Evolutionary conservation across 2,888 invertebrate genomes (phyloP).

Genomic region (Luperina testacea): DNA sequence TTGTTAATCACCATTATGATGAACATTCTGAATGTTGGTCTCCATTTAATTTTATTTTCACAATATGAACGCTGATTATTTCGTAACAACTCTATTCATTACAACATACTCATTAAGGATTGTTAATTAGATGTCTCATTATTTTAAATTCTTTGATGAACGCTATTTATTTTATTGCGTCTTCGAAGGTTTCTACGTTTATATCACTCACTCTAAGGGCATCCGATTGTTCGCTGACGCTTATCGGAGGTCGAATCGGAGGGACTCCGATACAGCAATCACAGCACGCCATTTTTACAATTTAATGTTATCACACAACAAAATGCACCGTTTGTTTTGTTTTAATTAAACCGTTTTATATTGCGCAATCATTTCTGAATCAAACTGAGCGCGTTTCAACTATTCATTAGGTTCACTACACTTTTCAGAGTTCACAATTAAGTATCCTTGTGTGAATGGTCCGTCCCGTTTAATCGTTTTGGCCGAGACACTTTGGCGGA

Average conservation of each 20-base stretch:
- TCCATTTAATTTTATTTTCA: constrained; percentile 7
- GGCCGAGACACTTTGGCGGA: constrained; percentile 70
- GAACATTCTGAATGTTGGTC: neutral
- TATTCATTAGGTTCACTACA: constrained; percentile 66
- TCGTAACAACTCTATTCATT: constrained; percentile 15
- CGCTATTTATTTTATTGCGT: constrained; percentile 31
- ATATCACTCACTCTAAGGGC: constrained; percentile 92
- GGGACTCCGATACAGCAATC: constrained; percentile 92
- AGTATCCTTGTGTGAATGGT: constrained; percentile 58
- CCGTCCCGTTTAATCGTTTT: constrained; percentile 64
- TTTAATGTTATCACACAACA: constrained; percentile 75
- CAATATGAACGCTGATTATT: constrained; percentile 2
- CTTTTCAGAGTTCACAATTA: constrained; percentile 65
- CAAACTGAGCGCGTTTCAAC: constrained; percentile 57
- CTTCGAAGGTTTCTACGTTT: constrained; percentile 41
- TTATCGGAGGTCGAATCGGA: constrained; percentile 94
- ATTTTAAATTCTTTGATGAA: constrained; percentile 20
- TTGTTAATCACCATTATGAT: neutral
- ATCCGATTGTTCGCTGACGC: constrained; percentile 93
- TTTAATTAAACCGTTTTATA: constrained; percentile 71
- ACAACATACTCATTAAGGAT: constrained; percentile 17
- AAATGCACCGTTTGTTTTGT: constrained; percentile 75
- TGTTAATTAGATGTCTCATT: constrained; percentile 24
- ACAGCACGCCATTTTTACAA: constrained; percentile 91
- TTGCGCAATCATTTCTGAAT: constrained; percentile 81